These are phyloP conservation scores for Onychomys leucogaster DNA, from an alignment of 2,797 vertebrate species.

Conservation along the genomic window DNA sequence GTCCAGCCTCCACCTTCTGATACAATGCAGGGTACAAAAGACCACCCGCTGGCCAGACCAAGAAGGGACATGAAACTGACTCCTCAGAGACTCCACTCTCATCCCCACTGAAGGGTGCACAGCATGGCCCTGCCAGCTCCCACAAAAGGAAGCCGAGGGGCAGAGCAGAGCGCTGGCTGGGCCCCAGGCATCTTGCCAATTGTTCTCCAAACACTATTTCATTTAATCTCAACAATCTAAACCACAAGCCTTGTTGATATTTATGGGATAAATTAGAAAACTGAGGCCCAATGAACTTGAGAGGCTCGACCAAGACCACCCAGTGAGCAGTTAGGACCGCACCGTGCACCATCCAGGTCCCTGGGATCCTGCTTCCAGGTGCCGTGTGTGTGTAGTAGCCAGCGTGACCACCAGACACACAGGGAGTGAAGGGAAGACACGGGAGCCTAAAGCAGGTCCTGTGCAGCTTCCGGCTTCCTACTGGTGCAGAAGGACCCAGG, in stretches of 20 bases:
- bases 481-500: not conserved
- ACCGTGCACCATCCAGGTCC: not conserved
- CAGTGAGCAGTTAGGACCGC: not conserved
- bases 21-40: not conserved
- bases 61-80: not conserved
- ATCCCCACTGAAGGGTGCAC: not conserved
- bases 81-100: not conserved
- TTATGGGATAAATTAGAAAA: constrained; percentile 16
- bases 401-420: not conserved
- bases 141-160: not conserved
- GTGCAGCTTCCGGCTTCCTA: not conserved
- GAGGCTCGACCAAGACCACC: not conserved
- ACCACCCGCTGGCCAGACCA: not conserved
- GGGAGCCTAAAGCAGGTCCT: not conserved
- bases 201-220: not conserved
- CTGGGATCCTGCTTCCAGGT: not conserved
- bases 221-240: not conserved
- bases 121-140: not conserved
- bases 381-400: not conserved
- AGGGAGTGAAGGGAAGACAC: not conserved
- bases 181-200: not conserved
- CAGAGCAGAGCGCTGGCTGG: not conserved
- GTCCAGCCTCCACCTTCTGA: not conserved
- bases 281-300: not conserved
- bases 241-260: not conserved